Percentiles rank a stretch among this genome's conserved stretches.
Evolutionary conservation across 64 coral and sea anemone genomes (phyloP).

Genomic region (Stichodactyla helianthus): DNA sequence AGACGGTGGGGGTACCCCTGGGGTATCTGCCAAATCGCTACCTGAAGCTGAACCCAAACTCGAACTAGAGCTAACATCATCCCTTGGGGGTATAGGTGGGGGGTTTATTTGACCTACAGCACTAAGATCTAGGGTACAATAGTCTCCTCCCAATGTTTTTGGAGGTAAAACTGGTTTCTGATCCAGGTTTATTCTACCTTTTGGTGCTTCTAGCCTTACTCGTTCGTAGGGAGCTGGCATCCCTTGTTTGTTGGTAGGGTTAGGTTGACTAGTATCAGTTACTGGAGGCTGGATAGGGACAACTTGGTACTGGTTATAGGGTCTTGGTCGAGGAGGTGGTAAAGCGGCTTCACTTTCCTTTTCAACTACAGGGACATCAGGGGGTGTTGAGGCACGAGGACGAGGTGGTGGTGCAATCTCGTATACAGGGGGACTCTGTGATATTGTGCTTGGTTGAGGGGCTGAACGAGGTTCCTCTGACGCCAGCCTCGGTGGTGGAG

Average conservation of each 20-base stretch:
- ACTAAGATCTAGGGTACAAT: conserved; percentile 55
- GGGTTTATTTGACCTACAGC: conserved; percentile 60
- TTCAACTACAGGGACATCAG: conserved; percentile 33
- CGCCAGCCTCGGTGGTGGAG: conserved; percentile 8
- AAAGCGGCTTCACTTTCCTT: conserved; percentile 9
- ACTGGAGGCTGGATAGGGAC: not conserved
- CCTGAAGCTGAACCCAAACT: conserved; percentile 39
- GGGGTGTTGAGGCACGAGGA: conserved; percentile 30
- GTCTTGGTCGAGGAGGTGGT: conserved; percentile 26
- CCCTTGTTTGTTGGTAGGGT: not conserved
- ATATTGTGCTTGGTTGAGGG: not conserved
- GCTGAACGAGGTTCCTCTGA: not conserved
- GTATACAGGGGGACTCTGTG: conserved; percentile 36
- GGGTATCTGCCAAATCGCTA: conserved; percentile 32
- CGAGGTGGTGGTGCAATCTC: conserved; percentile 47
- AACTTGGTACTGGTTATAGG: conserved; percentile 47
- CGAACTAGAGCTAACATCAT: conserved; percentile 27
- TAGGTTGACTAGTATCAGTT: not conserved
- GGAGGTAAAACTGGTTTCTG: conserved; percentile 10
- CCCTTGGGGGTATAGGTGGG: conserved; percentile 18
- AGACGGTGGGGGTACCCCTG: conserved; percentile 70
- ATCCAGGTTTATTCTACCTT: conserved; percentile 15
- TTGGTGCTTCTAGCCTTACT: conserved; percentile 70
- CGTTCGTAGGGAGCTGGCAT: conserved; percentile 42
- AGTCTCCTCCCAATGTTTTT: conserved; percentile 46